phyloP scores from a whole-genome alignment of 2,888 invertebrate species.

The Oithona nana region DNA sequence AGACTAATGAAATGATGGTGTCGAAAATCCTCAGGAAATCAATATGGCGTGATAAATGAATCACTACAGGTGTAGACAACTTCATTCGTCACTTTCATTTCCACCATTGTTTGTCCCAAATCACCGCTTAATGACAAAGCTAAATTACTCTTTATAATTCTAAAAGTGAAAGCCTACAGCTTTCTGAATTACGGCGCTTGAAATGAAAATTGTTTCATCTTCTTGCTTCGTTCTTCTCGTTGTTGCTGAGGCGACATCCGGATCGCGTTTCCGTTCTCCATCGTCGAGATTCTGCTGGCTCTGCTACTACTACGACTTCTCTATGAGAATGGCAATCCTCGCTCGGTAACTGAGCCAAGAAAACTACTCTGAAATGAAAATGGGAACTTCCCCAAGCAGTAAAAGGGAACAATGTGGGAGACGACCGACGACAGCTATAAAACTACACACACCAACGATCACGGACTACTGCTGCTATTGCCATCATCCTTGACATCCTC shows the following conservation, averaged over 20 bases:
- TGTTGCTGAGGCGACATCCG: not conserved
- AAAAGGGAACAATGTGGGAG: not conserved
- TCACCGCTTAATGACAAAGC: not conserved
- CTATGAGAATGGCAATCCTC: not conserved
- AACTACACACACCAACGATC: not conserved
- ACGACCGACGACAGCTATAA: not conserved
- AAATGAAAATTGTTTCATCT: too few species aligned
- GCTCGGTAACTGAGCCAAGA: too few species aligned
- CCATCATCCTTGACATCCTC: too few species aligned
- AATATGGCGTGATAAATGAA: not conserved
- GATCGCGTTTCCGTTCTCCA: not conserved
- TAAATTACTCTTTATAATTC: too few species aligned
- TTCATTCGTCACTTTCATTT: not conserved
- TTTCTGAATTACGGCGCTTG: too few species aligned
- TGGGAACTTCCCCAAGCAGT: not conserved
- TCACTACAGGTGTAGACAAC: not conserved
- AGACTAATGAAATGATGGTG: not conserved
- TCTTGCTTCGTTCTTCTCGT: too few species aligned
- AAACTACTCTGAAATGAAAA: not conserved
- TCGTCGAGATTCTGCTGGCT: too few species aligned
- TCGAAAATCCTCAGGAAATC: not conserved
- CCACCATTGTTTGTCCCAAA: not conserved
- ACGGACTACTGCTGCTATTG: too few species aligned
- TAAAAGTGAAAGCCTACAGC: too few species aligned
- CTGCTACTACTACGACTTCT: too few species aligned